Evolutionary conservation across 2,888 invertebrate species (phyloP).

Genomic region (Euphydryas editha): DNA sequence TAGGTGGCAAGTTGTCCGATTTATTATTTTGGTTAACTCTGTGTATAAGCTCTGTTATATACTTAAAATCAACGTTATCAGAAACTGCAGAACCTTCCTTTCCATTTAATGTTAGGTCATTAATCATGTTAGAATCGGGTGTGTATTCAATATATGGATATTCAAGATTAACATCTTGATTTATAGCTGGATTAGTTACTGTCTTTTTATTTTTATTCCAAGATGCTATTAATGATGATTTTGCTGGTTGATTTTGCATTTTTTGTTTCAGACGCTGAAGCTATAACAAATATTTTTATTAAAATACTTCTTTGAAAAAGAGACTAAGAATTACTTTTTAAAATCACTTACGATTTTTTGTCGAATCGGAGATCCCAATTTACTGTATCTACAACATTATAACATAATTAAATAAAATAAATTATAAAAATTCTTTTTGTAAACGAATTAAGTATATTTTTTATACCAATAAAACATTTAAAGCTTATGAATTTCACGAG

Average conservation of each 20-base stretch:
- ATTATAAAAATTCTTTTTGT: background rate
- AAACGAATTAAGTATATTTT: background rate
- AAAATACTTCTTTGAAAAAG: no score
- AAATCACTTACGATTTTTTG: slow-evolving; percentile 50
- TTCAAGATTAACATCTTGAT: slow-evolving; percentile 43
- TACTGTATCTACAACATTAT: slow-evolving; percentile 21
- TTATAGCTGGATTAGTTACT: slow-evolving; percentile 36
- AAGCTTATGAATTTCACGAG: background rate
- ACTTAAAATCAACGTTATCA: slow-evolving; percentile 67
- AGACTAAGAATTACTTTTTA: slow-evolving; percentile 19
- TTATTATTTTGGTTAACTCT: slow-evolving; percentile 56
- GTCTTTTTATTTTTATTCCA: slow-evolving; percentile 44
- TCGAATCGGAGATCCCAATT: slow-evolving; percentile 30
- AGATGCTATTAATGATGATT: slow-evolving; percentile 24
- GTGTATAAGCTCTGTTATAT: slow-evolving; percentile 71
- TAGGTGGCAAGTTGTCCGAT: slow-evolving; percentile 38
- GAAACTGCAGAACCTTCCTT: slow-evolving; percentile 38
- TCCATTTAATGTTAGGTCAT: slow-evolving; percentile 30
- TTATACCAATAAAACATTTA: no score
- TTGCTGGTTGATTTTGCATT: slow-evolving; percentile 31
- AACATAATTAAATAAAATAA: background rate
- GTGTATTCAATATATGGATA: slow-evolving; percentile 40
- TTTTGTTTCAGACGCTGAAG: slow-evolving; percentile 29
- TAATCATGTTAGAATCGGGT: slow-evolving; percentile 38
- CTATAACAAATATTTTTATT: slow-evolving; percentile 18